These are phyloP conservation scores for Romanogobio albipinnatus DNA, from an alignment of 2,113 vertebrate species.

Conservation along the genomic window DNA sequence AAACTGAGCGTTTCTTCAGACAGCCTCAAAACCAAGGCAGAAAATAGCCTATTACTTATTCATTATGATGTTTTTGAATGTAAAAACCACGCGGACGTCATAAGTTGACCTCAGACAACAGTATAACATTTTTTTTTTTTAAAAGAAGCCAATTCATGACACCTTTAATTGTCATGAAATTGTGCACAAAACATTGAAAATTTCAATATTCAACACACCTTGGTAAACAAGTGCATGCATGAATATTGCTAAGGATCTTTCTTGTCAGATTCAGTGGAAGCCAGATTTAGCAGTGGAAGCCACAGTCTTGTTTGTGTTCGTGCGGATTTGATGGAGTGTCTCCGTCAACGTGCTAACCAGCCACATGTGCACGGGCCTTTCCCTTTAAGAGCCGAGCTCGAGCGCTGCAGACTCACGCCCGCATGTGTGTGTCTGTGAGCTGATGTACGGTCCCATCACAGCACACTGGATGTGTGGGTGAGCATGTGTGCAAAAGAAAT, in stretches of 20 bases:
- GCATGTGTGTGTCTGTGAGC: slow-evolving; percentile 6
- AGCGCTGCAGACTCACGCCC: not conserved
- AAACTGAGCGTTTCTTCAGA: too few species aligned
- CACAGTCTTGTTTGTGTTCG: not conserved
- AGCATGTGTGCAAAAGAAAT: slow-evolving; percentile 1
- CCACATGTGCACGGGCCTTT: slow-evolving; percentile 2
- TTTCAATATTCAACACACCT: not conserved
- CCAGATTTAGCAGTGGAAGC: slow-evolving; percentile 25
- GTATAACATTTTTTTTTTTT: too few species aligned
- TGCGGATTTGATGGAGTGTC: slow-evolving; percentile 10
- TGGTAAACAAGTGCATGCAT: not conserved
- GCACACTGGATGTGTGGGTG: slow-evolving; percentile 32
- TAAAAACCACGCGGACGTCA: too few species aligned
- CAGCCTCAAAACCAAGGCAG: too few species aligned
- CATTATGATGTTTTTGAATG: too few species aligned
- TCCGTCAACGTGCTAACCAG: not conserved
- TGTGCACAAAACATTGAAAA: not conserved
- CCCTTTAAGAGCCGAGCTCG: slow-evolving; percentile 41
- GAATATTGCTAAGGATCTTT: not conserved
- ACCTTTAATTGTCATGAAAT: not conserved
- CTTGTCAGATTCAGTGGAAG: not conserved
- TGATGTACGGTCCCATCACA: slow-evolving; percentile 28
- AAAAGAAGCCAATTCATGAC: too few species aligned
- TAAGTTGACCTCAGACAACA: too few species aligned
- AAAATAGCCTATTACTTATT: too few species aligned